phyloP scores from a whole-genome alignment of 2,888 invertebrate species.

The Chalcis sispes region DNA sequence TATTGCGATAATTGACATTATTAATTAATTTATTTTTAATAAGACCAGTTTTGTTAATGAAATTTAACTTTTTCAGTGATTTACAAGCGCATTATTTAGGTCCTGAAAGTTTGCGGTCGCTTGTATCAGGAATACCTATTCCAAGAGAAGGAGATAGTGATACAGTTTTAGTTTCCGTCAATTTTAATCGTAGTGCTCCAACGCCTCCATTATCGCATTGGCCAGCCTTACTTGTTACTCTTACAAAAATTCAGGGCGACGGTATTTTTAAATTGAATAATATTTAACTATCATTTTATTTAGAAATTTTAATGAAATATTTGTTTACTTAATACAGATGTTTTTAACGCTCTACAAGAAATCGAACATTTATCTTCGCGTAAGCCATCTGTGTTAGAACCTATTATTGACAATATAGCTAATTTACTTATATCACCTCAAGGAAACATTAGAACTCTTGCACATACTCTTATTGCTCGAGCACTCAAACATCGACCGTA shows the following conservation, averaged over 20 bases:
- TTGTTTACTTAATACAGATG: constrained; percentile 75
- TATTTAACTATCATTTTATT: background rate
- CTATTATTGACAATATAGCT: constrained; percentile 81
- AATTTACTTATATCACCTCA: constrained; percentile 81
- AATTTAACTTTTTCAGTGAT: constrained; percentile 72
- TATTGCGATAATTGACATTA: background rate
- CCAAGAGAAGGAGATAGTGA: constrained; percentile 79
- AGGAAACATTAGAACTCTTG: constrained; percentile 82
- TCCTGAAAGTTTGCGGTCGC: constrained; percentile 77
- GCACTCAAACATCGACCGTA: constrained; percentile 84
- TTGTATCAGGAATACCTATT: constrained; percentile 81
- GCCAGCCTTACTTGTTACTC: constrained; percentile 70
- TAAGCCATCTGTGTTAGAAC: constrained; percentile 82
- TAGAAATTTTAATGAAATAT: background rate
- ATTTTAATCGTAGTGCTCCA: constrained; percentile 64
- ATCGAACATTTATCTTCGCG: constrained; percentile 85
- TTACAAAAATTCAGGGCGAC: constrained; percentile 74
- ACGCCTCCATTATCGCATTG: constrained; percentile 73
- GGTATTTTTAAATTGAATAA: constrained; percentile 65
- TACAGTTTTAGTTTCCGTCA: constrained; percentile 78
- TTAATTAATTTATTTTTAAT: background rate
- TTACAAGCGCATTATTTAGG: constrained; percentile 80
- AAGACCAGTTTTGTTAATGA: too few relatives aligned
- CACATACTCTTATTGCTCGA: constrained; percentile 85
- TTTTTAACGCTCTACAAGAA: constrained; percentile 83